Evolutionary conservation across 1,140 invertebrate species (phyloP), one percentile per base, ranked within the genome.

Genomic region (Capitella teleta): DNA sequence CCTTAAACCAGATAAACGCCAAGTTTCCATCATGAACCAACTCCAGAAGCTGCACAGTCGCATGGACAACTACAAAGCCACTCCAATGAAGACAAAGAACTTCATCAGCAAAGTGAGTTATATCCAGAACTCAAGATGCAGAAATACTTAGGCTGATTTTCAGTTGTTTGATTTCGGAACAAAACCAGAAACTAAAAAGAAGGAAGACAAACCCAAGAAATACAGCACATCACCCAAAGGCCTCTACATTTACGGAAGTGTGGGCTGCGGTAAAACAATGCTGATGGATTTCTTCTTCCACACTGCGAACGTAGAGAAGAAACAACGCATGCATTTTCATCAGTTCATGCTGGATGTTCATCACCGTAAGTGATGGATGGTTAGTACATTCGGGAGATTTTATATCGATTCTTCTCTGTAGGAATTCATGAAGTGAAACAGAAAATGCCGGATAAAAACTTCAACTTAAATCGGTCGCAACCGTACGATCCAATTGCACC

Each of bases 291-390:
- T 98, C 57, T 97, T 98, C 73, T 92, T 86, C 76, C 79, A 90
- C 62, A 81, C 80, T 59, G 82, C 81, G 67, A 67, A 62, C 78
- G 57, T 74, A 73, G 56, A 63, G 32, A 67, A 63, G 40, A 95
- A 94, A 66, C 74, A 79, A 57, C 76, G 93, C 52, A 85, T 96
- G 6, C 95, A 98, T 75, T 98, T 98, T 68, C 86, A 98, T 70
- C 82, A 85, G 40, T 99, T 99, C 63, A 99, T 99, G 95, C 76
- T 91, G 32, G 85, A 93, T 69, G 88, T 99, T 18, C 95, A 99
- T 73, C 77, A 81, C 59, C 56, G 70, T 72, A 60, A 58, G 64
- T 61, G 14, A 36, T 51, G 34, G 18, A 38, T 38, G 34, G 32
- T 45, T 38, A 25, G 10, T 34, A 10, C 10, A 12, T 10, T 40